A percentile compares a stretch with the other conserved stretches of the same genome.
Evolutionary conservation across 2,888 invertebrate species (phyloP).

Genomic region (Melipona bicolor): DNA sequence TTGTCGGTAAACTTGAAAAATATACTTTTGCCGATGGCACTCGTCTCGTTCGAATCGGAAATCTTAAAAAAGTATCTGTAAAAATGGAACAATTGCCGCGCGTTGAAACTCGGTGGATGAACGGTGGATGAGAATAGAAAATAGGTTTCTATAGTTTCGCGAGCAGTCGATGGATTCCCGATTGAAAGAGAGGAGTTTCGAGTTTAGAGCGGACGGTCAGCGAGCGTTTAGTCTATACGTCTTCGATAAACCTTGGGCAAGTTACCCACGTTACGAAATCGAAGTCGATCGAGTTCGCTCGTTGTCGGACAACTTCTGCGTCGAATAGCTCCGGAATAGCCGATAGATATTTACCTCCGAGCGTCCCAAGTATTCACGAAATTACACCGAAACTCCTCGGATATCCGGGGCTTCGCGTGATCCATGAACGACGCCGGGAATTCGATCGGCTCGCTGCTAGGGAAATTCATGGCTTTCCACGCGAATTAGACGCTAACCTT

Average conservation of each 20-base stretch:
- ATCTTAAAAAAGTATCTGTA: too few species aligned
- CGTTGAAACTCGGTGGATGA: too few species aligned
- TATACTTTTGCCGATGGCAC: too few species aligned
- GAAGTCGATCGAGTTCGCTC: slow-evolving; percentile 36
- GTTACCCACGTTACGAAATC: slow-evolving; percentile 20
- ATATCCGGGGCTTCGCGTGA: slow-evolving; percentile 41
- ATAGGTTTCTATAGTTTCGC: background rate
- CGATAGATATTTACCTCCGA: slow-evolving; percentile 56
- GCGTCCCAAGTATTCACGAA: slow-evolving; percentile 54
- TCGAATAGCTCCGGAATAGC: slow-evolving; percentile 43
- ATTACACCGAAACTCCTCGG: slow-evolving; percentile 45
- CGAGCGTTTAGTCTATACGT: slow-evolving; percentile 3
- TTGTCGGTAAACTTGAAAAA: too few species aligned
- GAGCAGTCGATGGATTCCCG: background rate
- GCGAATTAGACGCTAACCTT: slow-evolving; percentile 21
- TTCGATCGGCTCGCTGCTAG: slow-evolving; percentile 20
- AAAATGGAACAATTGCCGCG: too few species aligned
- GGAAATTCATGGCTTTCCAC: slow-evolving; percentile 24
- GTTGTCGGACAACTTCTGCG: slow-evolving; percentile 49
- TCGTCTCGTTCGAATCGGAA: too few species aligned
- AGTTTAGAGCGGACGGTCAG: slow-evolving; percentile 6
- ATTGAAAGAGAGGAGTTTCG: background rate
- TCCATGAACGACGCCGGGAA: slow-evolving; percentile 50
- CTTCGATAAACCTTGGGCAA: slow-evolving; percentile 50
- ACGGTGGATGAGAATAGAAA: too few species aligned